Conservation (phyloP, 1,140 invertebrate species). For the Hypsibius dujardini region DNA sequence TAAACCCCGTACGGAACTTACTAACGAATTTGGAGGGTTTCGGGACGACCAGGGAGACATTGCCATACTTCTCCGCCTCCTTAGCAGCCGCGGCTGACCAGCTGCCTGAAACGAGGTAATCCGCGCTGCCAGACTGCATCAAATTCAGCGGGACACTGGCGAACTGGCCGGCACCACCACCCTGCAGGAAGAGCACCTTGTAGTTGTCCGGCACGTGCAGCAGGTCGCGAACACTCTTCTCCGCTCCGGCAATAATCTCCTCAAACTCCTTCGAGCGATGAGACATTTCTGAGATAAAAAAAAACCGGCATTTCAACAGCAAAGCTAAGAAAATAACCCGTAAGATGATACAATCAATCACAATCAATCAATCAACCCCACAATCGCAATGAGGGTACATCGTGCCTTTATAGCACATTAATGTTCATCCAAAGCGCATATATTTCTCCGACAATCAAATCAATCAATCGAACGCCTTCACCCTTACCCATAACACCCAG, state of each 20-base stretch:
- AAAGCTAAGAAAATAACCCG: too few relatives aligned
- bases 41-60: constrained; percentile 68
- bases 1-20: background rate
- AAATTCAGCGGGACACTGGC: constrained; percentile 80
- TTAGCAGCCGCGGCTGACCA: constrained; percentile 89
- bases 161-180: constrained; percentile 82
- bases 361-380: too few relatives aligned
- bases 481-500: constrained; percentile 37
- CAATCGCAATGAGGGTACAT: too few relatives aligned
- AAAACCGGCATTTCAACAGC: too few relatives aligned
- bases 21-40: constrained; percentile 45
- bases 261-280: constrained; percentile 69
- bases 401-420: too few relatives aligned
- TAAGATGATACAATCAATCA: too few relatives aligned
- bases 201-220: constrained; percentile 84
- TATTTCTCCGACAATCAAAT: too few relatives aligned
- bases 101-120: constrained; percentile 47
- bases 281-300: constrained; percentile 52
- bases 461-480: too few relatives aligned
- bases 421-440: too few relatives aligned
- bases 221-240: constrained; percentile 54
- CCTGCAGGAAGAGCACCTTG: constrained; percentile 78
- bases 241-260: constrained; percentile 58
- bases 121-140: constrained; percentile 49
- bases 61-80: constrained; percentile 82